Conservation (phyloP, 2,797 vertebrate genomes). For the Parotocinclus haroldoi region DNA sequence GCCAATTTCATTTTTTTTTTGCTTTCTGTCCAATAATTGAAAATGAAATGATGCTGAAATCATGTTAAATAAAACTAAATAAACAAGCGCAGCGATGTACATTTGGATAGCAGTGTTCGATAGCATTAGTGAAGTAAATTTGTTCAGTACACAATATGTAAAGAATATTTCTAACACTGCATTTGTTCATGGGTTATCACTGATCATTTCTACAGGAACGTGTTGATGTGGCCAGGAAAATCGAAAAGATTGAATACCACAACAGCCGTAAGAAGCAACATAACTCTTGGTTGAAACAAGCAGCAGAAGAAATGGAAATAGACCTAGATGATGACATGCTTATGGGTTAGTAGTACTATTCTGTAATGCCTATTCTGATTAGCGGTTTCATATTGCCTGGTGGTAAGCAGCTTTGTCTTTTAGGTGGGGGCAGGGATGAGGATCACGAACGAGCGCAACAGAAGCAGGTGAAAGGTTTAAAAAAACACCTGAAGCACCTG, state of each 20-base stretch:
- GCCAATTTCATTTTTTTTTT: no score
- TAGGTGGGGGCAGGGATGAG: constrained; percentile 73
- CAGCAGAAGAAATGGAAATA: constrained; percentile 87
- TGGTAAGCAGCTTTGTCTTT: constrained; percentile 14
- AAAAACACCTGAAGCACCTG: constrained; percentile 84
- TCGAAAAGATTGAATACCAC: constrained; percentile 91
- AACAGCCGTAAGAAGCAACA: constrained; percentile 87
- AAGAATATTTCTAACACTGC: no score
- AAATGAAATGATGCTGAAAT: no score
- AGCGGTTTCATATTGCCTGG: neutral
- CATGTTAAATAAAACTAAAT: no score
- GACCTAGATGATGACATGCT: constrained; percentile 88
- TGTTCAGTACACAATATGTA: no score
- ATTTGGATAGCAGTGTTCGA: no score
- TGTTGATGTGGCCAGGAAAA: constrained; percentile 81
- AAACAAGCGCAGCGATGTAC: no score
- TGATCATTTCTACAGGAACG: constrained; percentile 74
- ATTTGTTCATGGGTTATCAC: neutral
- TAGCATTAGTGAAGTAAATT: no score
- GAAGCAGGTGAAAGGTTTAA: constrained; percentile 83
- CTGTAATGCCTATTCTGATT: neutral
- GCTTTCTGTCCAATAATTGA: no score
- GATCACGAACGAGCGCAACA: constrained; percentile 79
- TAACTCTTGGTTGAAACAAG: constrained; percentile 90
- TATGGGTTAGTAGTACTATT: constrained; percentile 68